Evolutionary conservation across 2,113 vertebrate species (phyloP), one percentile per base, ranked within the genome.

Genomic region (Rhinolophus ferrumequinum): DNA sequence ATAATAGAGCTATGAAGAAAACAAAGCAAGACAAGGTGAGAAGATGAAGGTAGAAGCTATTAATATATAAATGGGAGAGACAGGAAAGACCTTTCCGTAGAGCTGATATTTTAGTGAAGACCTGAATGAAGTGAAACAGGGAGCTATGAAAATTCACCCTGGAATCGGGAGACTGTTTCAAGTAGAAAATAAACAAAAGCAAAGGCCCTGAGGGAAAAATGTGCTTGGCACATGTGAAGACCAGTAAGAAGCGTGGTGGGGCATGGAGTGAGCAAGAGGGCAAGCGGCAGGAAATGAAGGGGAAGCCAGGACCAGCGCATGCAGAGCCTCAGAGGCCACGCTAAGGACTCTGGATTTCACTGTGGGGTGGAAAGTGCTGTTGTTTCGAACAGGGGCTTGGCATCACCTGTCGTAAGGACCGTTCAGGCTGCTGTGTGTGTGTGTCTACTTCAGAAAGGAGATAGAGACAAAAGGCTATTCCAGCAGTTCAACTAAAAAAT

Each of bases 401-500:
- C 54, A 54, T 56, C 41, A 47, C 6, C 79, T 30, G 21, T 13
- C 50, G 56, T 28, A 56, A 82, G 58, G 79, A 82, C 38, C 8
- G 14, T n/a, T 22, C 41, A 56, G 66, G 52, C 81, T 94, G 11
- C 60, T 79, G 3, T 24, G 10, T 15, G 30, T 79, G 3, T 24
- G 10, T 15, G 30, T 67, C 56, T 54, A 38, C 35, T 80, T 58
- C 24, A 47, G 41, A 58, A 86, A 24, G 13, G 21, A 66, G 52
- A 15, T 13, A 77, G 5, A 84, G 22, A 60, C 12, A 91, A 94
- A 75, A 75, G 72, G 30, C 50, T 60, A 56, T 26, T 18, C 89
- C 41, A 86, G n/a, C 30, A 67, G 96, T 41, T 70, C 30, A n/a
- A 93, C 64, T 72, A 75, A 90, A 73, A 96, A 47, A 28, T 38